Evolutionary conservation across 1,140 invertebrate genomes (phyloP).

Genomic region (Tribolium madens): DNA sequence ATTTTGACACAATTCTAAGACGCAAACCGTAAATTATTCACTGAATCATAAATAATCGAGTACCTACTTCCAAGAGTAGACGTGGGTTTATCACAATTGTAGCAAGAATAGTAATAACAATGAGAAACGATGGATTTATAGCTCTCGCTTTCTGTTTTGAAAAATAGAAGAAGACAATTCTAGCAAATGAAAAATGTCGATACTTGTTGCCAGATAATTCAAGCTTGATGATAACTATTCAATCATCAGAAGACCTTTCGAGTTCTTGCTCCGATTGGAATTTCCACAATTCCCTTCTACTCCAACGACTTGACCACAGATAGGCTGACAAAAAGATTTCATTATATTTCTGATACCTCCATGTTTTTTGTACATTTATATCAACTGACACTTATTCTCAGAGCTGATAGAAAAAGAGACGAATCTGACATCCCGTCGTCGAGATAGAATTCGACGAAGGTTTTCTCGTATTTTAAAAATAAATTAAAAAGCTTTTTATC

Average conservation of each 20-base stretch:
- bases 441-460: background rate
- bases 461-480: background rate
- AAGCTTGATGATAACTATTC: conserved; percentile 20
- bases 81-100: conserved; percentile 16
- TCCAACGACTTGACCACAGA: background rate
- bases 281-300: conserved; percentile 22
- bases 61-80: background rate
- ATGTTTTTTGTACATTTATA: background rate
- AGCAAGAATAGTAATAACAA: background rate
- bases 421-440: background rate
- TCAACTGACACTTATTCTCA: background rate
- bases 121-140: background rate
- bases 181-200: conserved; percentile 8
- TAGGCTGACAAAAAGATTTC: conserved; percentile 9
- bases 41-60: conserved; percentile 17
- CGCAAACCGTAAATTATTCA: conserved; percentile 27
- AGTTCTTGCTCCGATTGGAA: conserved; percentile 9
- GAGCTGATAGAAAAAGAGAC: background rate
- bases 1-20: conserved; percentile 21
- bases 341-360: background rate
- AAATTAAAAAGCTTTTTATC: background rate
- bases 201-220: conserved; percentile 33
- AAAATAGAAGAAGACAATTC: background rate
- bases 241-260: conserved; percentile 22
- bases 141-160: background rate